Conservation (phyloP, 2,113 vertebrate species). For the Equus quagga region DNA sequence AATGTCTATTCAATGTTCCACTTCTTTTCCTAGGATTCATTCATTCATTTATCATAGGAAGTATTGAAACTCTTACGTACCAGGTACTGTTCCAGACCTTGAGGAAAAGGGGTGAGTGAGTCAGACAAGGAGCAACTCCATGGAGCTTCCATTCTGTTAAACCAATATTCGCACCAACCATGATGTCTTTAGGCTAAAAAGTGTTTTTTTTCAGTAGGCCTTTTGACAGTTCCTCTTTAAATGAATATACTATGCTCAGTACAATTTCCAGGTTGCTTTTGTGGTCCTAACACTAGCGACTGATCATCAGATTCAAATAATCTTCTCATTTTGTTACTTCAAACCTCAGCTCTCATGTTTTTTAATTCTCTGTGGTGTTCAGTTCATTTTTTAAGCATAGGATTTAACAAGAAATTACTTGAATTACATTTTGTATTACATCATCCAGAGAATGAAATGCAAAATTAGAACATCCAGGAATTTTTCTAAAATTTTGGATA, state of each 20-base stretch:
- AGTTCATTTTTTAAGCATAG: slow-evolving; percentile 17
- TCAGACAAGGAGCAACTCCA: neutral
- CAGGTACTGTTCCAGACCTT: neutral
- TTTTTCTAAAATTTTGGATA: neutral
- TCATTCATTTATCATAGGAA: neutral
- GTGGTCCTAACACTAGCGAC: no score
- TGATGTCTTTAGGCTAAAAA: neutral
- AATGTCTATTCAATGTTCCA: no score
- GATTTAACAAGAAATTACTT: slow-evolving; percentile 13
- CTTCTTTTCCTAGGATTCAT: neutral
- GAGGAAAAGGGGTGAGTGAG: neutral
- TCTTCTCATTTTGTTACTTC: slow-evolving; percentile 19
- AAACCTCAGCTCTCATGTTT: neutral
- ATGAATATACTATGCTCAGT: no score
- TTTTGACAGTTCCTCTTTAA: no score
- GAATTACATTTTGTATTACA: neutral
- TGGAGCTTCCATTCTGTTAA: neutral
- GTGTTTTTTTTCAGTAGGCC: no score
- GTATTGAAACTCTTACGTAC: neutral
- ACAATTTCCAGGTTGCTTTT: no score
- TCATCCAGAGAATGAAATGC: neutral
- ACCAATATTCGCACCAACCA: neutral
- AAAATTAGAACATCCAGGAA: neutral
- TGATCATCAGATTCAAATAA: neutral
- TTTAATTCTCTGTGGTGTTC: slow-evolving; percentile 30